A percentile compares a stretch with the other conserved stretches of the same genome.
phyloP scores from a whole-genome alignment of 2,797 vertebrate species.

The Menidia menidia region DNA sequence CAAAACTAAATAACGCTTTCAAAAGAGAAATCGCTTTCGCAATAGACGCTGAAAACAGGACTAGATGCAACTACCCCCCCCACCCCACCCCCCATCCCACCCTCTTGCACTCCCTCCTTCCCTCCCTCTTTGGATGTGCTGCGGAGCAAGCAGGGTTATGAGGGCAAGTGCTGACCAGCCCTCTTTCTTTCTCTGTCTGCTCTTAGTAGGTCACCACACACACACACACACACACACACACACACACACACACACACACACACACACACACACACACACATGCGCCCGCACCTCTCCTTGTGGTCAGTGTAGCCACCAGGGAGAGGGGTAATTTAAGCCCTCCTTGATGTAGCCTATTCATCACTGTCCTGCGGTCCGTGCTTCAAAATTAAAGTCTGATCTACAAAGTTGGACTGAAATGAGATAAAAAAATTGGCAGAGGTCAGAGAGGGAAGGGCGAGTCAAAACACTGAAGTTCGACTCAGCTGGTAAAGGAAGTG shows the following conservation, averaged over 20 bases:
- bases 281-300: constrained; percentile 59
- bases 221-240: constrained; percentile 27
- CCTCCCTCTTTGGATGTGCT: constrained; percentile 78
- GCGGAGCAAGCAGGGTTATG: constrained; percentile 85
- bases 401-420: constrained; percentile 98
- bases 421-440: constrained; percentile 96
- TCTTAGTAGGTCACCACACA: constrained; percentile 79
- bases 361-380: constrained; percentile 92
- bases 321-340: constrained; percentile 96
- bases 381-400: constrained; percentile 99
- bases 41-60: constrained; percentile 52
- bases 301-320: constrained; percentile 87
- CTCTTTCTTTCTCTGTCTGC: constrained; percentile 87
- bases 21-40: constrained; percentile 43
- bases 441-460: constrained; percentile 85
- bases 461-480: background rate
- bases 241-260: constrained; percentile 26
- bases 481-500: constrained; percentile 1
- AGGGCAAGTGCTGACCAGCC: constrained; percentile 90
- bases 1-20: constrained; percentile 48
- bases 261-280: constrained; percentile 24
- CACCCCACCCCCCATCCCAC: constrained; percentile 7
- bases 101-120: constrained; percentile 20
- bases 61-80: constrained; percentile 37
- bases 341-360: constrained; percentile 97